Conservation (phyloP, 2,797 vertebrate species). For the Menidia menidia region DNA sequence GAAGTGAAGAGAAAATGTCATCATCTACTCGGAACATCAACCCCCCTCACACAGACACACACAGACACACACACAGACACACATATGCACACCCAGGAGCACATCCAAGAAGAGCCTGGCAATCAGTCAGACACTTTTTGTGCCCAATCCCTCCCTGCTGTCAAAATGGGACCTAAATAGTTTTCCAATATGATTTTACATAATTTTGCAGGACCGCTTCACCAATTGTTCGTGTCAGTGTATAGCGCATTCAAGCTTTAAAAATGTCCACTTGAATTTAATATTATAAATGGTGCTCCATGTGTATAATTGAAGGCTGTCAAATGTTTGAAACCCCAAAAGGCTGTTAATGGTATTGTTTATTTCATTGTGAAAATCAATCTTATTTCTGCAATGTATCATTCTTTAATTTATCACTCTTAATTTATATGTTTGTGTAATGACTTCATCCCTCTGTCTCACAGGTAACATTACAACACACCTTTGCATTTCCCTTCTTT, state of each 20-base stretch:
- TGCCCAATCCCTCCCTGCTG: constrained; percentile 31
- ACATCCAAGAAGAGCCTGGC: constrained; percentile 45
- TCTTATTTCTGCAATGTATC: constrained; percentile 40
- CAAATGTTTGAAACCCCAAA: constrained; percentile 43
- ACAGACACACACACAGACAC: constrained; percentile 18
- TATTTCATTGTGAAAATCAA: constrained; percentile 46
- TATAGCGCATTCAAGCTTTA: too few species aligned
- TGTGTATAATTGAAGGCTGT: constrained; percentile 20
- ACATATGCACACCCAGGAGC: constrained; percentile 35
- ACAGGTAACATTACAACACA: constrained; percentile 23
- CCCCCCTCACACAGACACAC: constrained; percentile 4
- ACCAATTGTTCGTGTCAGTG: neutral
- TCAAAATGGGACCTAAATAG: constrained; percentile 34
- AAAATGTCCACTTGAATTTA: too few species aligned
- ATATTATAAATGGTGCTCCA: constrained; percentile 1
- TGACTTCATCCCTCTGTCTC: constrained; percentile 23
- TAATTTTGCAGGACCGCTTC: constrained; percentile 1
- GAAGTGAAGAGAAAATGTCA: constrained; percentile 40
- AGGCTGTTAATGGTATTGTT: constrained; percentile 32
- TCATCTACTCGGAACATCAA: constrained; percentile 41
- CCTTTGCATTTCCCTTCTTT: neutral
- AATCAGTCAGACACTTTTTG: constrained; percentile 50
- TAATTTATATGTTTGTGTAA: too few species aligned
- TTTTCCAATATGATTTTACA: constrained; percentile 2
- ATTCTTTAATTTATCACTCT: constrained; percentile 40